Percentiles rank a stretch among this genome's conserved stretches.
phyloP scores from a whole-genome alignment of 2,888 invertebrate genomes.

The Cotesia congregata region DNA sequence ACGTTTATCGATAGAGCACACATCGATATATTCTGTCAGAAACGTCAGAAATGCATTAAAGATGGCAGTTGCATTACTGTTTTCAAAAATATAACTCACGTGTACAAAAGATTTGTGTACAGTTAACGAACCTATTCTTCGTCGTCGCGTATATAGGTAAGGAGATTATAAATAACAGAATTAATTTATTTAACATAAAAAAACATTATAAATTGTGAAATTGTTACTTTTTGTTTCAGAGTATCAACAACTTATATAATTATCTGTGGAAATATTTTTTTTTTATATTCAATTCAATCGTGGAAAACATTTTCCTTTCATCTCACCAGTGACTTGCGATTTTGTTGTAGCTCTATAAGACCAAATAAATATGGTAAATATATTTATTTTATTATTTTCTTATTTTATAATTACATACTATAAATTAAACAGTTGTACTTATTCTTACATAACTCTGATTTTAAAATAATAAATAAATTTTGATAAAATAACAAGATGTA shows the following conservation, averaged over 20 bases:
- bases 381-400: background rate
- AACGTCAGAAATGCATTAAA: background rate
- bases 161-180: slow-evolving; percentile 6
- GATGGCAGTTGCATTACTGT: background rate
- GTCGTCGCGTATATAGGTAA: background rate
- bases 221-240: background rate
- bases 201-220: background rate
- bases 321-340: background rate
- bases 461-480: too few relatives aligned
- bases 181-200: background rate
- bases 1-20: background rate
- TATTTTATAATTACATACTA: too few relatives aligned
- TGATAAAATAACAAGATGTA: too few relatives aligned
- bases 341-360: background rate
- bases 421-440: too few relatives aligned
- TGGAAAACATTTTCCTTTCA: background rate
- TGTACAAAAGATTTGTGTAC: background rate
- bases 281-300: background rate
- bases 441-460: too few relatives aligned
- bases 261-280: background rate
- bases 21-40: background rate
- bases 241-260: background rate
- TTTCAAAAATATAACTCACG: background rate
- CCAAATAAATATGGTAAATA: background rate
- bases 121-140: background rate